Base-by-base conservation (phyloP, 2,888 invertebrate species). In the Eurois occulta region DNA sequence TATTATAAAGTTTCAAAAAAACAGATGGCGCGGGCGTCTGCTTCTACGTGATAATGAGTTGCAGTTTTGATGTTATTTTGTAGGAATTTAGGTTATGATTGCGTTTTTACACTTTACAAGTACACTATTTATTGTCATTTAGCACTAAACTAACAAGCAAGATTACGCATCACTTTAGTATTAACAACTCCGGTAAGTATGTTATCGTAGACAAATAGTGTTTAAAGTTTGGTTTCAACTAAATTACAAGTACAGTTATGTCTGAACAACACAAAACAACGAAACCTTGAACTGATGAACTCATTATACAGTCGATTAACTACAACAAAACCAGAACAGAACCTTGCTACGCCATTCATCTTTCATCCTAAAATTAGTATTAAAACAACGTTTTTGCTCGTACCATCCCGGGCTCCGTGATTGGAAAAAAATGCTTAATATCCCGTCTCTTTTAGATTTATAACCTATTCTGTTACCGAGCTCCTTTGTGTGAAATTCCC, bases 351-450 rank as follows among this genome's bases (percentile, higher is more conserved):
- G 41, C 64, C 55, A 74, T 77, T 73, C 70, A 74, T 75, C 60
- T 46, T 69, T 64, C 69, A 76, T 67, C 41, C 41, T 46, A 79
- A 77, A 76, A 78, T 87, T 78, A 73, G 72, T 76, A 78, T 73
- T 75, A 62, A 76, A 81, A 65, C 74, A 75, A 52, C 35, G 77
- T 69, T 75, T 69, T 75, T 73, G 43, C 77, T 60, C 72, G 75
- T 24, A 73, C 46, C 75, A 41, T 64, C 64, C 72, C 66, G 55
- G 67, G 69, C 41, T 75, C 65, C 77, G 76, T 84, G 88, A 87
- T 87, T 88, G 86, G 84, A 75, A 87, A 87, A 86, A 86, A 84
- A 83, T 80, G 77, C 87, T 86, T 88, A 87, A 88, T 88, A 87
- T 88, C 88, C 86, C 86, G 88, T 88, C 76, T 73, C 74, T 70